These are phyloP conservation scores for Toxostoma redivivum DNA, from an alignment of 2,113 vertebrate species.

Conservation along the genomic window DNA sequence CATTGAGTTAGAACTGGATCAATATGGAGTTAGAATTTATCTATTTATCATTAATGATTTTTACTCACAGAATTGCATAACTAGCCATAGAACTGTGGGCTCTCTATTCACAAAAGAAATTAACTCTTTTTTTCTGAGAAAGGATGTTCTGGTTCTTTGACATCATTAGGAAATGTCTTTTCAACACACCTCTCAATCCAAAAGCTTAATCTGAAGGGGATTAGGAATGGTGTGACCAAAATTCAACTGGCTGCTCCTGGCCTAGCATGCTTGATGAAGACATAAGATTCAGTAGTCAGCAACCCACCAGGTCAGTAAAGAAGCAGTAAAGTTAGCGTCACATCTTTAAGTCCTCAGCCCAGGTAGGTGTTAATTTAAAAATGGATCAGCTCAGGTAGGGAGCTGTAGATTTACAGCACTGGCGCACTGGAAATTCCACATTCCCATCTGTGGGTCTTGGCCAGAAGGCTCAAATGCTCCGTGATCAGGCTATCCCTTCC, in stretches of 20 bases:
- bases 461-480: neutral
- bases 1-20: neutral
- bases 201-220: neutral
- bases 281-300: neutral
- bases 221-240: neutral
- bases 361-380: neutral
- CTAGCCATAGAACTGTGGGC: neutral
- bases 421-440: neutral
- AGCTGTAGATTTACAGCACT: neutral
- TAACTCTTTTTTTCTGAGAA: neutral
- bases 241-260: neutral
- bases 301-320: neutral
- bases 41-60: neutral
- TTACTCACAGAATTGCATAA: neutral
- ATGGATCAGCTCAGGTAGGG: neutral
- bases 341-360: neutral
- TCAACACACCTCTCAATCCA: neutral
- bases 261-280: neutral
- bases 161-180: neutral
- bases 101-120: neutral
- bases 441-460: neutral
- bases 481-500: neutral
- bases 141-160: neutral
- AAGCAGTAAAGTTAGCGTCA: neutral
- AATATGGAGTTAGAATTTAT: neutral